Conservation (phyloP, 2,888 invertebrate genomes). For the Dinocampus coccinellae region DNA sequence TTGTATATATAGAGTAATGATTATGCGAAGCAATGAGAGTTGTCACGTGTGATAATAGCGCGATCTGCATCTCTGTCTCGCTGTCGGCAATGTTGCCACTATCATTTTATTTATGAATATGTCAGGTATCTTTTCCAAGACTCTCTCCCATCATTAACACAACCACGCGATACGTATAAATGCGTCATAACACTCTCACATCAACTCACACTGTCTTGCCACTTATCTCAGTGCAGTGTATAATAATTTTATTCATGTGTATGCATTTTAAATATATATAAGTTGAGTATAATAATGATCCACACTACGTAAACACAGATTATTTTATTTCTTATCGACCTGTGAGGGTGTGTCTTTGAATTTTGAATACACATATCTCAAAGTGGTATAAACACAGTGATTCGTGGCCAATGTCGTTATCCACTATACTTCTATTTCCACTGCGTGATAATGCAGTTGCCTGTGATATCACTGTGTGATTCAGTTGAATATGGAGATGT, state of each 20-base stretch:
- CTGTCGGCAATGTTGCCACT: conserved; percentile 21
- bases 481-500: conserved; percentile 29
- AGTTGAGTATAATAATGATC: neutral
- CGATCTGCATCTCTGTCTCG: conserved; percentile 40
- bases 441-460: conserved; percentile 58
- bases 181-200: conserved; percentile 5
- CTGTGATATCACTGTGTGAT: conserved; percentile 51
- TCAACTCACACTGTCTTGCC: neutral
- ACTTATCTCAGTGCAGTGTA: neutral
- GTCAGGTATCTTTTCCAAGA: neutral
- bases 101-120: conserved; percentile 28
- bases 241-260: neutral
- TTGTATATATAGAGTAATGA: conserved; percentile 3
- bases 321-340: conserved; percentile 42
- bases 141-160: neutral
- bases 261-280: neutral
- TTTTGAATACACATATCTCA: conserved; percentile 33
- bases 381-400: conserved; percentile 26
- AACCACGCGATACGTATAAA: conserved; percentile 10
- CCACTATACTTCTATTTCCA: conserved; percentile 52
- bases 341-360: conserved; percentile 45
- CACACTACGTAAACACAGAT: conserved; percentile 11
- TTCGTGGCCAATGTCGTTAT: conserved; percentile 47
- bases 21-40: conserved; percentile 28
- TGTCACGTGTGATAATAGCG: conserved; percentile 36